A percentile compares a stretch with the other conserved stretches of the same genome.
Evolutionary conservation across 2,113 vertebrate genomes (phyloP).

Genomic region (Nesoenas mayeri): DNA sequence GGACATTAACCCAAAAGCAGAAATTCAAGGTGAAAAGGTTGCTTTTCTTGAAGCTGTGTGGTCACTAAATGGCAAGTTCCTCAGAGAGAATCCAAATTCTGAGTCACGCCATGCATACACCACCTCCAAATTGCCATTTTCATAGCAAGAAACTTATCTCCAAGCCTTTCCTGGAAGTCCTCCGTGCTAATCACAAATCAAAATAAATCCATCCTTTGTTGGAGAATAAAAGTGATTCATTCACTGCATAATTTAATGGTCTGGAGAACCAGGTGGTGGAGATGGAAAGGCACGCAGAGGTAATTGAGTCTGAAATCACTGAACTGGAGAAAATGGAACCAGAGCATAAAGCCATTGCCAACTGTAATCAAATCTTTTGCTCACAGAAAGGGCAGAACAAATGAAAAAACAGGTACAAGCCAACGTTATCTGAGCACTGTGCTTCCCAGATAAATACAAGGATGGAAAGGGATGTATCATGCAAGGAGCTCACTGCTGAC

Average conservation of each 20-base stretch:
- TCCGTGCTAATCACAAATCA: constrained; percentile 48
- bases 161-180: constrained; percentile 12
- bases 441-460: background rate
- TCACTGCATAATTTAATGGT: constrained; percentile 51
- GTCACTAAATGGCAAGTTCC: background rate
- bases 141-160: background rate
- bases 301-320: constrained; percentile 55
- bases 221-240: constrained; percentile 45
- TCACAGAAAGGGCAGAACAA: background rate
- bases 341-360: constrained; percentile 21
- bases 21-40: background rate
- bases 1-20: background rate
- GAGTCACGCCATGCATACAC: background rate
- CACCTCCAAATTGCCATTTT: background rate
- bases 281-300: background rate
- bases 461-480: background rate
- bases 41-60: background rate
- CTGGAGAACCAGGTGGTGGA: constrained; percentile 32
- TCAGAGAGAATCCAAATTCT: background rate
- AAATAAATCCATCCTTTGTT: constrained; percentile 51
- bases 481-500: background rate
- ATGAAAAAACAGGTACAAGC: background rate
- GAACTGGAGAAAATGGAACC: constrained; percentile 49
- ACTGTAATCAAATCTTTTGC: constrained; percentile 11
- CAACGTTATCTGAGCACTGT: background rate